These are phyloP conservation scores for Strigamia maritima DNA, from an alignment of 2,888 invertebrate genomes.

Conservation along the genomic window DNA sequence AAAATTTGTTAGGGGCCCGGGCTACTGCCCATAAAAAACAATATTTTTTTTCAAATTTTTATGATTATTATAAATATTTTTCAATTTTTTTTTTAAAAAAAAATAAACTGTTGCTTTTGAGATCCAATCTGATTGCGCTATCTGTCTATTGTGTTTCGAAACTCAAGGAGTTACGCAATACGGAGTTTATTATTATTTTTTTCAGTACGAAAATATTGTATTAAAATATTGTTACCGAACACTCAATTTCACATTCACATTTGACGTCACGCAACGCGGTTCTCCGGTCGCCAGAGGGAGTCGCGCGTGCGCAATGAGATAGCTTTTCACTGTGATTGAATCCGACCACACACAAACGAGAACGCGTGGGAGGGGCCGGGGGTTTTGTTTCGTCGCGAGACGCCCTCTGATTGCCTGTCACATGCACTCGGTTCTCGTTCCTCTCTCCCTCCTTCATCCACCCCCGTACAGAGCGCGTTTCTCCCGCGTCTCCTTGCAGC, in stretches of 20 bases:
- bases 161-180: no score
- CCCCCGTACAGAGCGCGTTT: background rate
- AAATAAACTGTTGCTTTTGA: no score
- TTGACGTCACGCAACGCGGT: slow-evolving; percentile 24
- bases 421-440: slow-evolving; percentile 22
- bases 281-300: slow-evolving; percentile 26
- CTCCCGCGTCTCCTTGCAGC: slow-evolving; percentile 14
- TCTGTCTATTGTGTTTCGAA: no score
- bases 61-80: no score
- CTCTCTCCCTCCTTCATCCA: slow-evolving; percentile 11
- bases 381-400: slow-evolving; percentile 29
- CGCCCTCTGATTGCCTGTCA: slow-evolving; percentile 29
- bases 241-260: slow-evolving; percentile 11
- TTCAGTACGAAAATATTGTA: background rate
- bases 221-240: background rate
- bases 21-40: no score
- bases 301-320: slow-evolving; percentile 22
- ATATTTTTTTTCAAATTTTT: no score
- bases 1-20: no score
- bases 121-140: no score
- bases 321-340: slow-evolving; percentile 29
- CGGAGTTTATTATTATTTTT: background rate
- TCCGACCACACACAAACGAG: slow-evolving; percentile 29
- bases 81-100: no score
- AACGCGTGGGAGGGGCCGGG: slow-evolving; percentile 24